Conservation (phyloP, 2,888 invertebrate species). For the Zygothrica quintamaculata region DNA sequence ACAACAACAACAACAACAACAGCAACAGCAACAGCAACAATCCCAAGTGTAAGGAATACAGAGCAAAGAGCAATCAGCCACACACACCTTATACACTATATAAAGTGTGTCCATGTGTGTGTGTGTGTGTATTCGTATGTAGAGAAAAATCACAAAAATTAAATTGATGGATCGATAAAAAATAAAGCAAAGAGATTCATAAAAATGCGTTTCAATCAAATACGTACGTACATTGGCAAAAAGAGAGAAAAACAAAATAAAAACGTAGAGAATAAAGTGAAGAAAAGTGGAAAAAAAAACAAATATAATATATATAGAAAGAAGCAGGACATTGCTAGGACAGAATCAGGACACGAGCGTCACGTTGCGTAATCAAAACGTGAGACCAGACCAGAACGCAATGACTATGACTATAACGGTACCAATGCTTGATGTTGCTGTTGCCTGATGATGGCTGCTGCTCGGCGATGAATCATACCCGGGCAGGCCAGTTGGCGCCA, state of each 20-base stretch:
- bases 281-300: too few species aligned
- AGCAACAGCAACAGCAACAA: constrained; percentile 27
- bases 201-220: constrained; percentile 70
- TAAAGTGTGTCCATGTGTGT: constrained; percentile 7
- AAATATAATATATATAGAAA: too few species aligned
- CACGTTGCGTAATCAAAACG: constrained; percentile 69
- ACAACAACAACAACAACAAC: constrained; percentile 39
- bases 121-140: neutral
- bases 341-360: constrained; percentile 21
- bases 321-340: constrained; percentile 8
- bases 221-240: too few species aligned
- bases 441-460: constrained; percentile 23
- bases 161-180: constrained; percentile 73
- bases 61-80: constrained; percentile 44
- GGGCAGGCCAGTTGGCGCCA: constrained; percentile 69
- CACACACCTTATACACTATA: constrained; percentile 9
- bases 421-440: constrained; percentile 2
- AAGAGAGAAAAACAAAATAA: too few species aligned
- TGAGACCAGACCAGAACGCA: constrained; percentile 35
- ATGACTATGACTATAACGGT: constrained; percentile 29
- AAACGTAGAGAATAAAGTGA: too few species aligned
- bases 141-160: constrained; percentile 55
- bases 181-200: constrained; percentile 63
- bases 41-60: constrained; percentile 26
- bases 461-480: constrained; percentile 65